These are phyloP conservation scores for Drosophila stalkeri DNA, from an alignment of 2,888 invertebrate species.

Conservation along the genomic window DNA sequence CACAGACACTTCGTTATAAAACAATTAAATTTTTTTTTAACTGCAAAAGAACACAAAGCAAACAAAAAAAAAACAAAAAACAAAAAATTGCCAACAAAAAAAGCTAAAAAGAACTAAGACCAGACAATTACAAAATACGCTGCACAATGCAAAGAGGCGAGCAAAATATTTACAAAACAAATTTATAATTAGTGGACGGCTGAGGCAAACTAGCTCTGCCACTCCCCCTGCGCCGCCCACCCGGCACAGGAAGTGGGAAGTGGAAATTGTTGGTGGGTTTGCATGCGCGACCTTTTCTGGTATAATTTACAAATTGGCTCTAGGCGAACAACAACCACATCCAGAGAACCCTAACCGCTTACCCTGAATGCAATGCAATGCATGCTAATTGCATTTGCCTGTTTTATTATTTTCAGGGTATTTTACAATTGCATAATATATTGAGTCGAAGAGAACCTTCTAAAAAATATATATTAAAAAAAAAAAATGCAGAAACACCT, in stretches of 20 bases:
- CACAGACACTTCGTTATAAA: conserved; percentile 78
- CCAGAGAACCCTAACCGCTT: conserved; percentile 25
- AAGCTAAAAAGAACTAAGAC: conserved; percentile 7
- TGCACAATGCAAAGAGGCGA: conserved; percentile 51
- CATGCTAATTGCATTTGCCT: conserved; percentile 60
- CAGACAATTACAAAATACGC: conserved; percentile 30
- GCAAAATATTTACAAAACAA: conserved; percentile 75
- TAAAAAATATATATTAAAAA: neutral
- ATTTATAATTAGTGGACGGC: conserved; percentile 71
- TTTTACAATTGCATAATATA: conserved; percentile 52
- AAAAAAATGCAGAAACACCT: conserved; percentile 50
- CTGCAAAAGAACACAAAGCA: conserved; percentile 28
- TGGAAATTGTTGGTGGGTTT: conserved; percentile 52
- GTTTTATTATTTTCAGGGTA: conserved; percentile 17
- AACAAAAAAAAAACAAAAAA: neutral
- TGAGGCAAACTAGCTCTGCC: conserved; percentile 37
- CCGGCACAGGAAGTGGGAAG: conserved; percentile 57
- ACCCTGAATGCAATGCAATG: conserved; percentile 37
- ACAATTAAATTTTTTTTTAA: conserved; percentile 62
- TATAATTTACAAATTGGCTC: conserved; percentile 74
- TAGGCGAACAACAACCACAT: conserved; percentile 29
- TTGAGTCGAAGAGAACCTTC: conserved; percentile 22
- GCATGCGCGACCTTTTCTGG: conserved; percentile 74
- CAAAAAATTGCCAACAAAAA: neutral
- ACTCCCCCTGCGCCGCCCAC: conserved; percentile 2